phyloP scores from a whole-genome alignment of 2,888 invertebrate genomes.

The Nemapogon koenigi region DNA sequence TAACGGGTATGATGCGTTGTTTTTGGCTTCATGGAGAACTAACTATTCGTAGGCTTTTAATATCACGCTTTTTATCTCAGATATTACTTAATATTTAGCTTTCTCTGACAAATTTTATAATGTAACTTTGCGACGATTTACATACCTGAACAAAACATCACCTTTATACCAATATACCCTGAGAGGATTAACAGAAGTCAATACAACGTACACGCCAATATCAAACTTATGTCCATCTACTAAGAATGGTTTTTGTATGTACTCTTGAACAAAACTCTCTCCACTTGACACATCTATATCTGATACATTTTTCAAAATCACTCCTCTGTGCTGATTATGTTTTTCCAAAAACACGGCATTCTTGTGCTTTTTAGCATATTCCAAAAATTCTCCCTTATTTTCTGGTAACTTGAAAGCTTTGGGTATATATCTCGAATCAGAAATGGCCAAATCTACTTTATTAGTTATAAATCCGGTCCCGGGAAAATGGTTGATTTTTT shows the following conservation, averaged over 20 bases:
- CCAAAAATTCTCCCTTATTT: constrained; percentile 72
- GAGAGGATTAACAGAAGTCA: constrained; percentile 91
- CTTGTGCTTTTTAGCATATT: constrained; percentile 71
- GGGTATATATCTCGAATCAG: constrained; percentile 81
- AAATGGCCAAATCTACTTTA: constrained; percentile 86
- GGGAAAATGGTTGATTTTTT: constrained; percentile 92
- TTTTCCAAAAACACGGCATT: constrained; percentile 87
- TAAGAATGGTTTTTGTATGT: constrained; percentile 84
- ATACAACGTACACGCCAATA: constrained; percentile 91
- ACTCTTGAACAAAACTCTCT: constrained; percentile 91
- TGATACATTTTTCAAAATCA: constrained; percentile 73
- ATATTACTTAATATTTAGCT: too few species aligned
- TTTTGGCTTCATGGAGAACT: too few species aligned
- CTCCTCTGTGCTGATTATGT: constrained; percentile 89
- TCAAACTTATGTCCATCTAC: constrained; percentile 96
- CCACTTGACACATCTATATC: constrained; percentile 74
- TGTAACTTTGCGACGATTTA: too few species aligned
- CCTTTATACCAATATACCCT: constrained; percentile 88
- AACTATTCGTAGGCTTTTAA: too few species aligned
- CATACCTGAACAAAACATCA: constrained; percentile 85
- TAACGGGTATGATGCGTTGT: too few species aligned
- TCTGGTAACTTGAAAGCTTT: constrained; percentile 87
- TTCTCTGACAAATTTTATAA: too few species aligned
- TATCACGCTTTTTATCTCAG: too few species aligned
- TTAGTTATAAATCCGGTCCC: constrained; percentile 93